Conservation (phyloP, 2,888 invertebrate species). For the Synergus umbraculus region DNA sequence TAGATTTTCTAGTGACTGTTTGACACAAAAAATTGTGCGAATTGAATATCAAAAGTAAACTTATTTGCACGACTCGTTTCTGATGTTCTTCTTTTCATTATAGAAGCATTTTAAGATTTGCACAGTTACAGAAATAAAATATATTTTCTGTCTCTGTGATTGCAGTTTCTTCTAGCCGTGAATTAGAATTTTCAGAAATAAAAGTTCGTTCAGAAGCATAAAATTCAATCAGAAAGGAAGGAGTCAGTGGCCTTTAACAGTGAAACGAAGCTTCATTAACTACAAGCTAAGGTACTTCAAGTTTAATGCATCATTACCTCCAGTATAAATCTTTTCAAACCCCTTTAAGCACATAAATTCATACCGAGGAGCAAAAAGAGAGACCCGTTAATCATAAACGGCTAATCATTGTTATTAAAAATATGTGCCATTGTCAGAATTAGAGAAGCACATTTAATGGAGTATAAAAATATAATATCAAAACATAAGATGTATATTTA, state of each 20-base stretch:
- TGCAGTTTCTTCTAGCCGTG: constrained; percentile 10
- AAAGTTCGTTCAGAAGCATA: constrained; percentile 28
- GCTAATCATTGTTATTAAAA: constrained; percentile 33
- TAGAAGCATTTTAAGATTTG: not conserved
- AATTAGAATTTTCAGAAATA: constrained; percentile 35
- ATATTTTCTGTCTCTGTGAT: constrained; percentile 7
- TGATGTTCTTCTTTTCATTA: too few species aligned
- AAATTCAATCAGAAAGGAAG: constrained; percentile 39
- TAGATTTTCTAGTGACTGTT: not conserved
- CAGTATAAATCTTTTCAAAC: constrained; percentile 39
- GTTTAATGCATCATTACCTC: constrained; percentile 42
- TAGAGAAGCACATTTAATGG: not conserved
- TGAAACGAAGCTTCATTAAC: constrained; percentile 40
- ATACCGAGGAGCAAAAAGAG: constrained; percentile 35
- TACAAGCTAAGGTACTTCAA: constrained; percentile 31
- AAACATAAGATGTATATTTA: not conserved
- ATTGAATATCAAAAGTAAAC: not conserved
- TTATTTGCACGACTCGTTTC: too few species aligned
- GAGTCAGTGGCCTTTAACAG: constrained; percentile 24
- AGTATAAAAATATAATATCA: not conserved
- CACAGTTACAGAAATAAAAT: constrained; percentile 14
- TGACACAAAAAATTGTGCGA: not conserved
- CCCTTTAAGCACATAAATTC: constrained; percentile 39
- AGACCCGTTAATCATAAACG: constrained; percentile 32
- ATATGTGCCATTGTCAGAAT: not conserved